These are phyloP conservation scores for Stratiomys singularior DNA, from an alignment of 2,888 invertebrate species.

Conservation along the genomic window DNA sequence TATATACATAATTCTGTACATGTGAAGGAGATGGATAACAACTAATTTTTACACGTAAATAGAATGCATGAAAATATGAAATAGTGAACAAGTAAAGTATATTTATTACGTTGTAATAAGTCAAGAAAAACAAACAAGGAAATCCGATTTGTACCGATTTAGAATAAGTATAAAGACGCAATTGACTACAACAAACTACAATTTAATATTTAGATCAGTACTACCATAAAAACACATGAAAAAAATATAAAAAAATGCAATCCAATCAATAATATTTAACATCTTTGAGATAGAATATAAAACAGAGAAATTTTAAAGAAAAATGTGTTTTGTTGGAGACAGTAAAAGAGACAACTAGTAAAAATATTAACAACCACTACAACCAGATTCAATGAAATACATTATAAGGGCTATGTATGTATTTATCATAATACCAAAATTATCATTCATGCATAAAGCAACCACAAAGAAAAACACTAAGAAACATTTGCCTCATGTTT, in stretches of 20 bases:
- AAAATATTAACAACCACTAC: conserved; percentile 10
- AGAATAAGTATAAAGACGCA: conserved; percentile 47
- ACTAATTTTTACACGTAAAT: conserved; percentile 49
- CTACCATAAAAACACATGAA: background rate
- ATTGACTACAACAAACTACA: conserved; percentile 38
- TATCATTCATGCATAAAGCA: background rate
- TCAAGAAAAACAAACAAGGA: conserved; percentile 26
- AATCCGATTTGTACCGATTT: conserved; percentile 50
- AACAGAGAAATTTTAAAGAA: background rate
- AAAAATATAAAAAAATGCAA: conserved; percentile 2
- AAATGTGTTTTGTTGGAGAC: conserved; percentile 4
- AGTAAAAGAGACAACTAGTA: conserved; percentile 10
- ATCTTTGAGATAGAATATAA: conserved; percentile 22
- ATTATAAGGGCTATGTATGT: conserved; percentile 20
- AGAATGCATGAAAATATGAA: conserved; percentile 43
- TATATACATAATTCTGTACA: conserved; percentile 50
- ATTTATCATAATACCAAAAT: conserved; percentile 26
- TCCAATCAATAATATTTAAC: conserved; percentile 30
- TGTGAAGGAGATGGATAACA: conserved; percentile 43
- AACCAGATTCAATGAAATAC: conserved; percentile 26
- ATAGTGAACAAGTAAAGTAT: conserved; percentile 46
- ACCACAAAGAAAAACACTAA: conserved; percentile 35
- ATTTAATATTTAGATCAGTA: conserved; percentile 40
- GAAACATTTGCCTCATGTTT: conserved; percentile 35
- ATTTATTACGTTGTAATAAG: conserved; percentile 48